These are phyloP conservation scores for Glomeris maerens DNA, from an alignment of 1,140 invertebrate genomes.

Conservation along the genomic window DNA sequence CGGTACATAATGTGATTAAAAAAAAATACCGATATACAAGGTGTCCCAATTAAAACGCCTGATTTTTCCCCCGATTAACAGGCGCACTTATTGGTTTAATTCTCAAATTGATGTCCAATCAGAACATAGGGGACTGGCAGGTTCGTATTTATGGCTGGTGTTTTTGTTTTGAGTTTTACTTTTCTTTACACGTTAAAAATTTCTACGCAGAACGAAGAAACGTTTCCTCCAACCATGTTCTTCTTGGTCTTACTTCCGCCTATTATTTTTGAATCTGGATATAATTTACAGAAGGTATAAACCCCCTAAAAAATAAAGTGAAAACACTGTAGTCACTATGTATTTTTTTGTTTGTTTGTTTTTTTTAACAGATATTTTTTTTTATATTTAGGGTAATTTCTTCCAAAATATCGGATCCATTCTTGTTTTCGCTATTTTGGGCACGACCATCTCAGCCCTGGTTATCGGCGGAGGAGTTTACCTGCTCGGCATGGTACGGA, in stretches of 20 bases:
- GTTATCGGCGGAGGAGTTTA: slow-evolving; percentile 90
- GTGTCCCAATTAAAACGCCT: slow-evolving; percentile 1
- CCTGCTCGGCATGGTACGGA: slow-evolving; percentile 58
- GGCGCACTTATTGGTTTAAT: slow-evolving; percentile 82
- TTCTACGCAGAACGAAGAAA: slow-evolving; percentile 66
- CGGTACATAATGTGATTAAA: no score
- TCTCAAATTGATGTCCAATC: slow-evolving; percentile 69
- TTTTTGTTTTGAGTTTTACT: slow-evolving; percentile 7
- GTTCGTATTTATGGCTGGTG: slow-evolving; percentile 20
- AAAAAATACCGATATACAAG: no score
- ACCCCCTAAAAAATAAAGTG: no score
- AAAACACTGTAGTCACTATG: no score
- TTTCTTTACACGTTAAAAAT: no score
- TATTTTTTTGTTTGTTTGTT: slow-evolving; percentile 10
- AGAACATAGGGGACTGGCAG: slow-evolving; percentile 82
- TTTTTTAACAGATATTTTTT: slow-evolving; percentile 9
- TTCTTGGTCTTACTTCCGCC: slow-evolving; percentile 93
- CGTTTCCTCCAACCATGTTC: slow-evolving; percentile 92
- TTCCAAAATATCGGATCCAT: slow-evolving; percentile 92
- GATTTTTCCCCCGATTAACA: slow-evolving; percentile 20
- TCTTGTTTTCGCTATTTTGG: slow-evolving; percentile 84
- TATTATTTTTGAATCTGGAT: slow-evolving; percentile 97
- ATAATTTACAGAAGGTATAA: slow-evolving; percentile 84
- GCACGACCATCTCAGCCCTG: slow-evolving; percentile 88
- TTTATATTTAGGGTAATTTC: slow-evolving; percentile 60